Conservation (phyloP, 2,888 invertebrate genomes). For the Sycophila texana region DNA sequence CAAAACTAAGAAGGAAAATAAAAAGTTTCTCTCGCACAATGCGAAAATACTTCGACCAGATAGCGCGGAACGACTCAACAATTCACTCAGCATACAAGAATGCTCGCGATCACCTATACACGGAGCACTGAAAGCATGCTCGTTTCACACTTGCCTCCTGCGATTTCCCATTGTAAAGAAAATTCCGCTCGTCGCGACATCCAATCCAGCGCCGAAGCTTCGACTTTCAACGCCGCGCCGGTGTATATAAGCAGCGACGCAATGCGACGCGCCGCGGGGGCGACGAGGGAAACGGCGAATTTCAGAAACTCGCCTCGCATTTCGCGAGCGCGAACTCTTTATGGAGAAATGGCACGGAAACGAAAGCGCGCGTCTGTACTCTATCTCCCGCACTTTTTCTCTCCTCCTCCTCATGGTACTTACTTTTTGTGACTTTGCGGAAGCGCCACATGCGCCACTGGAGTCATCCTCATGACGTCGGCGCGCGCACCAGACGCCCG, state of each 20-base stretch:
- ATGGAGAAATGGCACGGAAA: slow-evolving; percentile 11
- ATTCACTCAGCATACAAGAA: too few relatives aligned
- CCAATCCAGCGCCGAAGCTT: neutral
- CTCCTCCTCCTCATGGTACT: slow-evolving; percentile 26
- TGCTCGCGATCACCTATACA: too few relatives aligned
- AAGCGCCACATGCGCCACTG: slow-evolving; percentile 26
- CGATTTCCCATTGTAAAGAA: too few relatives aligned
- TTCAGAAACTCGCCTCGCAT: slow-evolving; percentile 17
- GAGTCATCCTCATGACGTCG: slow-evolving; percentile 7
- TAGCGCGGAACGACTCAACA: too few relatives aligned
- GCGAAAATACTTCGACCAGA: too few relatives aligned
- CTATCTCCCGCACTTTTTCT: neutral
- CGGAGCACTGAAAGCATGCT: too few relatives aligned
- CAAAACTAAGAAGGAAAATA: too few relatives aligned
- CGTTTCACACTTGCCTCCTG: too few relatives aligned
- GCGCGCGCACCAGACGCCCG: neutral
- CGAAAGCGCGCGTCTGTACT: neutral
- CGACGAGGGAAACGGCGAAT: neutral
- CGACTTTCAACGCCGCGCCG: too few relatives aligned
- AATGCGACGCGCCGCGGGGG: slow-evolving; percentile 29
- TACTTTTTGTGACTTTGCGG: neutral
- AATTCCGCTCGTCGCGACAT: neutral
- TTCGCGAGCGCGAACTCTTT: neutral
- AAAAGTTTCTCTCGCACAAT: too few relatives aligned
- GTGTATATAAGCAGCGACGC: slow-evolving; percentile 11